Evolutionary conservation across 2,113 vertebrate genomes (phyloP).

Genomic region (Chloebia gouldiae): DNA sequence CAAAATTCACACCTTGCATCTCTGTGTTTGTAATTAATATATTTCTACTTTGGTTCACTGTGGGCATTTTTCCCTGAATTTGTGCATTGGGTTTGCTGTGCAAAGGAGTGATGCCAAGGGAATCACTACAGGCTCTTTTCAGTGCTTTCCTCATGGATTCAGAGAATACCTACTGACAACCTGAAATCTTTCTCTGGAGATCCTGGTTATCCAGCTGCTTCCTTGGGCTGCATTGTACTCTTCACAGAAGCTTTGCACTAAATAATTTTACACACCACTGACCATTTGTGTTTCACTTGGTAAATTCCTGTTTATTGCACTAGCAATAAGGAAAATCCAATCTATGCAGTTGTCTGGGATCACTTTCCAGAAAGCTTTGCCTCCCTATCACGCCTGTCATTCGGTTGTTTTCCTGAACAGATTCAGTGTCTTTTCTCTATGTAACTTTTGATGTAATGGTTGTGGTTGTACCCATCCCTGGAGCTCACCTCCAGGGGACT

Average conservation of each 20-base stretch:
- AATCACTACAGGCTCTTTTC: neutral
- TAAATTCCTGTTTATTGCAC: neutral
- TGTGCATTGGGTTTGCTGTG: neutral
- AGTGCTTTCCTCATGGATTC: neutral
- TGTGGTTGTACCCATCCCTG: accelerated
- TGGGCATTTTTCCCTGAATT: neutral
- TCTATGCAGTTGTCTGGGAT: neutral
- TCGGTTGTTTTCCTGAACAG: neutral
- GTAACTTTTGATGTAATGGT: neutral
- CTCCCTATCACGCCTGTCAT: neutral
- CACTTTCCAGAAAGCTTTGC: neutral
- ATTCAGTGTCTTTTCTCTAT: neutral
- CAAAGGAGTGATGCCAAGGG: neutral
- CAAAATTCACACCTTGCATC: neutral
- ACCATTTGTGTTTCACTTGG: neutral
- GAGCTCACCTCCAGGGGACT: neutral
- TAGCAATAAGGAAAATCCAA: neutral
- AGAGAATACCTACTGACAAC: neutral
- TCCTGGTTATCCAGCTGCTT: neutral
- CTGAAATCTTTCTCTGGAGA: neutral
- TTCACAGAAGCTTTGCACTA: neutral
- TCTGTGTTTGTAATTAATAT: neutral
- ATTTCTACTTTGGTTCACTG: neutral
- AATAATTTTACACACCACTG: neutral
- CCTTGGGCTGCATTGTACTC: neutral